Base-by-base conservation (phyloP, 2,113 vertebrate genomes). In the Stomatorhinus ivindoensis region DNA sequence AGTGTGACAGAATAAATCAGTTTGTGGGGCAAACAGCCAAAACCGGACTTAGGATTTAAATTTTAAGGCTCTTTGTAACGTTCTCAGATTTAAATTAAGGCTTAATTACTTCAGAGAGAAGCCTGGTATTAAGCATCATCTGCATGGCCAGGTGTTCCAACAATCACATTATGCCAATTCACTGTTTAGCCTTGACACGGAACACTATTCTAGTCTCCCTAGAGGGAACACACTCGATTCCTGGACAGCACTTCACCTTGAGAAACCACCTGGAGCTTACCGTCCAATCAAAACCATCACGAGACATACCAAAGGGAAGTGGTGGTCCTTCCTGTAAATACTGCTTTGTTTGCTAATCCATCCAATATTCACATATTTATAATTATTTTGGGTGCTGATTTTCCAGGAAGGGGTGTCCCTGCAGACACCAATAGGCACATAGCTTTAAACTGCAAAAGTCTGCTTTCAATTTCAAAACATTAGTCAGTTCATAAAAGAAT, bases 101-200 rank as follows among this genome's bases (percentile, higher is more conserved):
- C 35, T 76, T 76, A 76, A 76, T 35, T 76, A 65, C 61, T 65
- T 9, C n/a, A 65, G 61, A 27, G 61, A n/a, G 61, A 76, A 76
- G 19, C 10, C 69, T 35, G 69, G 15, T 76, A 76, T 39, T 76
- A 76, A 76, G 35, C n/a, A 10, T 65, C 69, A 39, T 47, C 47
- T 46, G 44, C n/a, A 10, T 46, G 24, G n/a, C 21, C 80, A 44
- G 39, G 39, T 83, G 44, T 46, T 83, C 80, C 24, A 83, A 42
- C 35, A 46, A 85, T 85, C 83, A 85, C 46, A 85, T 47, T n/a
- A 85, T 47, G 83, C 44, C 47, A 85, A 85, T 85, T 85, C 44
- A 46, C 24, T n/a, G 83, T n/a, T 85, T 31, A 82, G 47, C 51
- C 69, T 53, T 39, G 27, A 51, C 47, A 82, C 10, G 7, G 47